phyloP scores from a whole-genome alignment of 1,140 invertebrate genomes.

The Dendrolimus punctatus region DNA sequence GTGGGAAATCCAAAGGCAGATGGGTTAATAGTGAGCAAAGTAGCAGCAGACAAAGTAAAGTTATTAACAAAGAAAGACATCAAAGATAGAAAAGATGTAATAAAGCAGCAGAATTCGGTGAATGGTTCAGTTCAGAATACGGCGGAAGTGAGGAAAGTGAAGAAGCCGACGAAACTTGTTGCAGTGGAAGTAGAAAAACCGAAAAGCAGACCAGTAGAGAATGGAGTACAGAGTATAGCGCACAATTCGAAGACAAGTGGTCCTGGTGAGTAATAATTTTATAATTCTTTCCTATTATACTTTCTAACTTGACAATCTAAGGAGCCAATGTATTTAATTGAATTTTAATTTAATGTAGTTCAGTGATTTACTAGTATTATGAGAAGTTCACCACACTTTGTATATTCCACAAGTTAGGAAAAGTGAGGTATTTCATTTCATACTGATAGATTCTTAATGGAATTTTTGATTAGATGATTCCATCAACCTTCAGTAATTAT shows the following conservation, averaged over 20 bases:
- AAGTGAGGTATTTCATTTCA: background rate
- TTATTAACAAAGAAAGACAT: conserved; percentile 62
- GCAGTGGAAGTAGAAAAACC: conserved; percentile 44
- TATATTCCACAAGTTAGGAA: too few species aligned
- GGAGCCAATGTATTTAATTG: too few species aligned
- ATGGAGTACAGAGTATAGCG: conserved; percentile 33
- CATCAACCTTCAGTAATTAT: too few species aligned
- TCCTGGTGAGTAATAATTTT: conserved; percentile 21
- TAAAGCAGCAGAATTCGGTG: conserved; percentile 52
- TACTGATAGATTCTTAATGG: too few species aligned
- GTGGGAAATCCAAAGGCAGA: conserved; percentile 52
- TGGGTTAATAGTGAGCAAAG: conserved; percentile 43
- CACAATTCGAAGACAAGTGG: conserved; percentile 35
- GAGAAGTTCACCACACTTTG: too few species aligned
- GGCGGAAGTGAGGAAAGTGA: conserved; percentile 46
- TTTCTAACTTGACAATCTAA: too few species aligned
- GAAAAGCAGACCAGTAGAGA: conserved; percentile 44
- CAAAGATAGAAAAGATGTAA: conserved; percentile 64
- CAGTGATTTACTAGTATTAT: too few species aligned
- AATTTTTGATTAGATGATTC: too few species aligned
- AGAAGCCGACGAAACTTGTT: conserved; percentile 38
- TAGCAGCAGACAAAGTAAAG: conserved; percentile 59
- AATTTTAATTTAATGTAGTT: too few species aligned
- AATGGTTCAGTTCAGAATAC: conserved; percentile 37
- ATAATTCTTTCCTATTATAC: background rate